A percentile compares a stretch with the other conserved stretches of the same genome.
These are phyloP conservation scores for Sinodicranocentrus sp. DNA, from an alignment of 2,888 invertebrate species.

Conservation along the genomic window DNA sequence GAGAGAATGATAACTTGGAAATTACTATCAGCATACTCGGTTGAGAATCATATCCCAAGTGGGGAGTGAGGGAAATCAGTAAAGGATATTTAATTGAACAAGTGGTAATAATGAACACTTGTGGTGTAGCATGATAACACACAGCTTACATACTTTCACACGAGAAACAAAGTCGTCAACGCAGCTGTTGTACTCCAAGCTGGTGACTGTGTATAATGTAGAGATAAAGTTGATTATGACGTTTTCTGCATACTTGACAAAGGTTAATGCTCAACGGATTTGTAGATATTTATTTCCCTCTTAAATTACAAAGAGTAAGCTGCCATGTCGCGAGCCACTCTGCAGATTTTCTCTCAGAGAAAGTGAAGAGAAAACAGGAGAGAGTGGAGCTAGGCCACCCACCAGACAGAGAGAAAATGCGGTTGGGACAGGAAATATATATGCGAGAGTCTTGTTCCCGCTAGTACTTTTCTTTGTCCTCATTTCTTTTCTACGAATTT, in stretches of 20 bases:
- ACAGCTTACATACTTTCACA: no score
- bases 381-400: no score
- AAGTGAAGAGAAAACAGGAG: no score
- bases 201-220: conserved; percentile 6
- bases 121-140: conserved; percentile 8
- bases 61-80: neutral
- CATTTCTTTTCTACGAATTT: no score
- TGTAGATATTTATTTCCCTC: conserved; percentile 33
- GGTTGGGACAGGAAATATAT: no score
- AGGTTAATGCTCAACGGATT: conserved; percentile 42
- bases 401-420: no score
- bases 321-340: neutral
- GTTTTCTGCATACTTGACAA: conserved; percentile 9
- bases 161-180: neutral
- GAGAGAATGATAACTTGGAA: no score
- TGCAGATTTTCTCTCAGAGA: no score
- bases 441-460: no score
- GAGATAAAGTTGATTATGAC: conserved; percentile 24
- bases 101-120: conserved; percentile 47
- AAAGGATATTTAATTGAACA: conserved; percentile 50
- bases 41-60: no score
- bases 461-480: no score
- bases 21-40: no score
- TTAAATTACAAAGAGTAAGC: conserved; percentile 19
- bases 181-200: neutral